Percentiles rank a stretch among this genome's conserved stretches.
These are phyloP conservation scores for Bombus fervidus DNA, from an alignment of 1,140 invertebrate species.

Conservation along the genomic window DNA sequence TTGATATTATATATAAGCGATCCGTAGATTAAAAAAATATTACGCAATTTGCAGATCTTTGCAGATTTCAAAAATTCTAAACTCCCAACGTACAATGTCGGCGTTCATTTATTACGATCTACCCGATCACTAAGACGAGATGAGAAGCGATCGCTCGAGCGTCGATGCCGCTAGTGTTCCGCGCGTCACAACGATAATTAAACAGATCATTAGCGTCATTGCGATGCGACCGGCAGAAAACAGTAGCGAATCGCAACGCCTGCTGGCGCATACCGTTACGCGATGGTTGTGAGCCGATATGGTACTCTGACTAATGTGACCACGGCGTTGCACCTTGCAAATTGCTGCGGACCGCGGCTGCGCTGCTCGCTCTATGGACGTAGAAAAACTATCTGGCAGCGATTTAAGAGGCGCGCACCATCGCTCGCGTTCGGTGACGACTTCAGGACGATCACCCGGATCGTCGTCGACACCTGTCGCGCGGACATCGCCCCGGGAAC, in stretches of 20 bases:
- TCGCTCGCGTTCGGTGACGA: constrained; percentile 62
- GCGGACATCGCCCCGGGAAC: neutral
- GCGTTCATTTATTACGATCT: too few species aligned
- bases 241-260: constrained; percentile 74
- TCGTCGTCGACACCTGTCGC: constrained; percentile 41
- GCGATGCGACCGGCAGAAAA: constrained; percentile 64
- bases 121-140: neutral
- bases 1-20: too few species aligned
- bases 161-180: constrained; percentile 33
- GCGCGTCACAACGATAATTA: constrained; percentile 77
- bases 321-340: constrained; percentile 80
- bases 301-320: constrained; percentile 80
- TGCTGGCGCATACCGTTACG: constrained; percentile 77
- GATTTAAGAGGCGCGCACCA: constrained; percentile 71
- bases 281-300: constrained; percentile 79
- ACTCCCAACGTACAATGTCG: too few species aligned
- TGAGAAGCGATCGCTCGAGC: constrained; percentile 10
- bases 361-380: constrained; percentile 52
- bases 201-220: constrained; percentile 81
- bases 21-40: too few species aligned
- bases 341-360: constrained; percentile 71
- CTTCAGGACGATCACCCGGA: constrained; percentile 49
- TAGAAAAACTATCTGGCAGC: constrained; percentile 73
- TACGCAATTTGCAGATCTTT: too few species aligned
- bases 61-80: too few species aligned